Base-by-base conservation (phyloP, 2,113 vertebrate species). In the Hypanus sabinus region DNA sequence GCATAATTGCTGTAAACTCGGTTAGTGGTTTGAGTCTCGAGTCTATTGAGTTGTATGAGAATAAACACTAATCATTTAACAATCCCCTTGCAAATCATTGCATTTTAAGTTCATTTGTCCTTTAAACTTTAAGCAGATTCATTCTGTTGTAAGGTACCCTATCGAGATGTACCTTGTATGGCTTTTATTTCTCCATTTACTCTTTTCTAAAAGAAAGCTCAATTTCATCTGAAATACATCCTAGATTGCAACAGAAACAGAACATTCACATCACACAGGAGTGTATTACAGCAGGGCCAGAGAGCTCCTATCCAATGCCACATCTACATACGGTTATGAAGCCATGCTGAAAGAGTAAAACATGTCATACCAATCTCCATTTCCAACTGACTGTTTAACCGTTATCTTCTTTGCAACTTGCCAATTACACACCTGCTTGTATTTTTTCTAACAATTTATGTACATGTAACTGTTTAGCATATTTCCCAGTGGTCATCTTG, bases 331-430 rank as follows among this genome's bases (percentile, higher is more conserved):
- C n/a, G 2, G 14, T 18, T 70, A 11, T 62, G 68, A 30, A 92
- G 68, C 68, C n/a, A 12, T 36, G 18, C 27, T 70, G 20, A 4
- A 38, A 70, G 16, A 57, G 62, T 92, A 16, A 92, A 60, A 18
- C 88, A 68, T 70, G 18, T 38, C n/a, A 33, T 62, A 92, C 68
- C 88, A 92, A 92, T 92, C 88, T 68, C 65, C 88, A 92, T 71
- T 92, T 92, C 65, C 87, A 68, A 18, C 87, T 91, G 33, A 22
- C 14, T 16, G n/a, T 62, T 62, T 90, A 65, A 90, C 68, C 33
- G 65, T 46, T 46, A 46, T 46, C 46, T 1, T 46, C 46, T 46
- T 46, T 46, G 46, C 46, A 46, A 46, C 46, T 46, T 46, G n/a
- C n/a, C n/a, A 46, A 46, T 46, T 46, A 46, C 46, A 46, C 4